Evolutionary conservation across 2,797 vertebrate genomes (phyloP).

Genomic region (Perodicticus potto): DNA sequence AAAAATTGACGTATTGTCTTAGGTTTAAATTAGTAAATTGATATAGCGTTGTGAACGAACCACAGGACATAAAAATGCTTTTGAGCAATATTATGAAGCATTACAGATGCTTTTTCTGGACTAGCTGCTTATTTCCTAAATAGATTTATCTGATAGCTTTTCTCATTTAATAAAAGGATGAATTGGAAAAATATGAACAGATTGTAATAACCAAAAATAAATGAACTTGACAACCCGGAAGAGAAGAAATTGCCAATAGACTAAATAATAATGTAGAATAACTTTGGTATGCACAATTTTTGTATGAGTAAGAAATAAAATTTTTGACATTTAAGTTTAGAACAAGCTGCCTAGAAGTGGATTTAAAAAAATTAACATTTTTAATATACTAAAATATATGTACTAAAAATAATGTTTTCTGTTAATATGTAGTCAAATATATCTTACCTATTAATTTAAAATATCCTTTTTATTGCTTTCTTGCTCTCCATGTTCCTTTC

Average conservation of each 20-base stretch:
- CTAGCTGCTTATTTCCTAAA: constrained; percentile 76
- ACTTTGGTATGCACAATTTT: constrained; percentile 54
- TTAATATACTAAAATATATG: constrained; percentile 14
- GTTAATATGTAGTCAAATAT: constrained; percentile 21
- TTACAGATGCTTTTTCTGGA: constrained; percentile 72
- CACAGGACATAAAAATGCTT: constrained; percentile 61
- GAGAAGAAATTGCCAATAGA: constrained; percentile 68
- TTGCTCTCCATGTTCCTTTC: background rate
- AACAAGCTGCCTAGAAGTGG: constrained; percentile 40
- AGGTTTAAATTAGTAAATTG: constrained; percentile 60
- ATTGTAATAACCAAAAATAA: constrained; percentile 80
- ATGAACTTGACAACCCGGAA: constrained; percentile 80
- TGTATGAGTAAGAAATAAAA: constrained; percentile 71
- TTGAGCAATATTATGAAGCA: constrained; percentile 57
- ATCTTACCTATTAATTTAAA: constrained; percentile 45
- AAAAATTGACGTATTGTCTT: constrained; percentile 58
- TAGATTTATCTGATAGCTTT: constrained; percentile 75
- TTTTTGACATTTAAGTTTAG: constrained; percentile 78
- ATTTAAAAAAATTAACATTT: constrained; percentile 63
- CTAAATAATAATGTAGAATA: constrained; percentile 60
- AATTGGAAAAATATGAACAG: constrained; percentile 81
- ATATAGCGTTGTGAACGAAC: constrained; percentile 55
- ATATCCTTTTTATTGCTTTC: background rate
- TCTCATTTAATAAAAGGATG: constrained; percentile 77
- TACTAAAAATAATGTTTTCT: constrained; percentile 46